Percentiles rank a stretch among this genome's conserved stretches.
Conservation (phyloP, 2,113 vertebrate genomes). For the Misgurnus anguillicaudatus region DNA sequence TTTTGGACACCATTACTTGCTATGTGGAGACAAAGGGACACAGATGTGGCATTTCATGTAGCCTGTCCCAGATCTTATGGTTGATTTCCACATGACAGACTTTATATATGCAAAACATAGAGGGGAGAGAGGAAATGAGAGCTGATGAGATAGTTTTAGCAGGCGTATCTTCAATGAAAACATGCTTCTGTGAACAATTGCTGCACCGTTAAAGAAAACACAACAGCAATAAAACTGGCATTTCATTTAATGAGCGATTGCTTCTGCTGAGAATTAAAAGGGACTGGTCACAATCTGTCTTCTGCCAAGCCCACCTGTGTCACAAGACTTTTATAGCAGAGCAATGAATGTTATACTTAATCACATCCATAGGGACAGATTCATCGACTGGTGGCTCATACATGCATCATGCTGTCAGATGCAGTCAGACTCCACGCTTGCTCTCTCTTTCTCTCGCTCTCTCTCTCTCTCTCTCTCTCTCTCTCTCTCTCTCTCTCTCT, state of each 20-base stretch:
- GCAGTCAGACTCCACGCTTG: neutral
- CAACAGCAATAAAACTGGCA: constrained; percentile 42
- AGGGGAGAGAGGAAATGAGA: neutral
- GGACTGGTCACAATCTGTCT: constrained; percentile 21
- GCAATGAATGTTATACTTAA: constrained; percentile 2
- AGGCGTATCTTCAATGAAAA: neutral
- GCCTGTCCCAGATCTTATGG: neutral
- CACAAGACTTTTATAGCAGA: constrained; percentile 27
- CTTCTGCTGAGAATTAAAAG: constrained; percentile 27
- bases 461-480: neutral
- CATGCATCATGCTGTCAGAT: constrained; percentile 31
- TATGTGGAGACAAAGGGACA: constrained; percentile 60
- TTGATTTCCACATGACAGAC: neutral
- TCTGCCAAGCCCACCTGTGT: constrained; percentile 27
- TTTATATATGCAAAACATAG: neutral
- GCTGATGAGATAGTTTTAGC: neutral
- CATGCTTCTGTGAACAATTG: neutral
- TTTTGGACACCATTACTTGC: constrained; percentile 54
- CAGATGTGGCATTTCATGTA: constrained; percentile 48
- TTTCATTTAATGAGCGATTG: constrained; percentile 41
- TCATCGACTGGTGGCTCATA: constrained; percentile 11
- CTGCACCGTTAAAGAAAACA: constrained; percentile 24
- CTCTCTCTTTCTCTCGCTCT: neutral
- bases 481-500: too few relatives aligned
- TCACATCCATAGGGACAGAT: constrained; percentile 28